Evolutionary conservation across 2,797 vertebrate genomes (phyloP).

Genomic region (Hippoglossus hippoglossus): DNA sequence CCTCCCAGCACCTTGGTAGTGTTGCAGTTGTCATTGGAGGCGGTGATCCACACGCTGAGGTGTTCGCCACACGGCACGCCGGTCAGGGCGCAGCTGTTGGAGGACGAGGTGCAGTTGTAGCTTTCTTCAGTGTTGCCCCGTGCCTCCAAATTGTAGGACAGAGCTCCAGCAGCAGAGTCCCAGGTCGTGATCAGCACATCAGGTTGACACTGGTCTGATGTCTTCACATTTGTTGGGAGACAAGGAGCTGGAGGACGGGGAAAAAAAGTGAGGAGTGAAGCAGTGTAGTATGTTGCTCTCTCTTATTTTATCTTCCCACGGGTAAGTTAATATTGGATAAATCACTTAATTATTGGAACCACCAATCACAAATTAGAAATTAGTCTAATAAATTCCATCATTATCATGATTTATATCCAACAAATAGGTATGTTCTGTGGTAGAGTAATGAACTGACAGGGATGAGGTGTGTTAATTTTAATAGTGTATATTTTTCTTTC

Average conservation of each 20-base stretch:
- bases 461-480: no score
- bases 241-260: conserved; percentile 72
- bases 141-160: conserved; percentile 75
- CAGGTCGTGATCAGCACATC: conserved; percentile 73
- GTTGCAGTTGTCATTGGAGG: conserved; percentile 79
- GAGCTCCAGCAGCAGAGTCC: conserved; percentile 78
- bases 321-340: no score
- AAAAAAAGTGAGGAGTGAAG: neutral
- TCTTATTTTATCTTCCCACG: no score
- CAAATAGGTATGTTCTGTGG: no score
- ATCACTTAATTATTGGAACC: no score
- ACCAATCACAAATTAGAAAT: no score
- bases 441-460: no score
- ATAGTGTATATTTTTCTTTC: no score
- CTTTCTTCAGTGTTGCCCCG: conserved; percentile 71
- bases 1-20: conserved; percentile 72
- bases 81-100: conserved; percentile 73
- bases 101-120: conserved; percentile 80
- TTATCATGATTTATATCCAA: no score
- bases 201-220: conserved; percentile 62
- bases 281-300: neutral
- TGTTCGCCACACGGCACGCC: conserved; percentile 82
- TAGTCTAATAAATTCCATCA: no score
- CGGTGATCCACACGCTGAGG: conserved; percentile 80
- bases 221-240: conserved; percentile 77